Conservation (phyloP, 2,888 invertebrate species). For the Cataglyphis rosenhaueri region DNA sequence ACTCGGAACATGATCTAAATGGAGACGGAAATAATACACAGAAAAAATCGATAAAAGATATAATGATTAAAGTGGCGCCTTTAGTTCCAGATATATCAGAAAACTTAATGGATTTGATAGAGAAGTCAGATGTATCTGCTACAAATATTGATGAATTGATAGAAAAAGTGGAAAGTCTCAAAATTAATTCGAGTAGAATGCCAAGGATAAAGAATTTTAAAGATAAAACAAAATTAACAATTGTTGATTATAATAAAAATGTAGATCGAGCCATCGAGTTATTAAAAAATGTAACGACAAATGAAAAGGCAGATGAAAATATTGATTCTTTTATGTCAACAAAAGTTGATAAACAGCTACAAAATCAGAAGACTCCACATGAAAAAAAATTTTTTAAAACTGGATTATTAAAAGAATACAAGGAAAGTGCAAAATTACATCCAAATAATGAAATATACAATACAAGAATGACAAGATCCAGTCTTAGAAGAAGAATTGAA, state of each 20-base stretch:
- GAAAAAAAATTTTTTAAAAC: slow-evolving; percentile 26
- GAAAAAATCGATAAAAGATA: slow-evolving; percentile 48
- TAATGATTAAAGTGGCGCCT: slow-evolving; percentile 49
- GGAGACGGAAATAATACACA: not conserved
- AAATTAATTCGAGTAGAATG: slow-evolving; percentile 32
- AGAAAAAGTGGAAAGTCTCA: slow-evolving; percentile 51
- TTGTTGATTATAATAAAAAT: slow-evolving; percentile 42
- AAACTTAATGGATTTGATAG: slow-evolving; percentile 40
- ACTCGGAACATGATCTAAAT: not conserved
- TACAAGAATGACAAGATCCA: slow-evolving; percentile 28
- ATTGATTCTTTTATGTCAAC: not conserved
- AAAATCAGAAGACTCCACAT: not conserved
- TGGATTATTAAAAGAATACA: not conserved
- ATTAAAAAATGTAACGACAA: slow-evolving; percentile 53
- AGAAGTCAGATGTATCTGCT: slow-evolving; percentile 49
- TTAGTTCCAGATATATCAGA: slow-evolving; percentile 60
- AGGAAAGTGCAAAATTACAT: not conserved
- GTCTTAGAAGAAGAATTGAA: not conserved
- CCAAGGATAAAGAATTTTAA: slow-evolving; percentile 22
- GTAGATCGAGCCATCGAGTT: slow-evolving; percentile 55
- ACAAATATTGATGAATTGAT: slow-evolving; percentile 53
- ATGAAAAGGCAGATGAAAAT: not conserved
- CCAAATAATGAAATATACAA: slow-evolving; percentile 19
- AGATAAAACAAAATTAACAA: slow-evolving; percentile 38
- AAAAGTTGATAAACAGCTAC: slow-evolving; percentile 1